Evolutionary conservation across 2,797 vertebrate species (phyloP).

Genomic region (Saxicola maurus): DNA sequence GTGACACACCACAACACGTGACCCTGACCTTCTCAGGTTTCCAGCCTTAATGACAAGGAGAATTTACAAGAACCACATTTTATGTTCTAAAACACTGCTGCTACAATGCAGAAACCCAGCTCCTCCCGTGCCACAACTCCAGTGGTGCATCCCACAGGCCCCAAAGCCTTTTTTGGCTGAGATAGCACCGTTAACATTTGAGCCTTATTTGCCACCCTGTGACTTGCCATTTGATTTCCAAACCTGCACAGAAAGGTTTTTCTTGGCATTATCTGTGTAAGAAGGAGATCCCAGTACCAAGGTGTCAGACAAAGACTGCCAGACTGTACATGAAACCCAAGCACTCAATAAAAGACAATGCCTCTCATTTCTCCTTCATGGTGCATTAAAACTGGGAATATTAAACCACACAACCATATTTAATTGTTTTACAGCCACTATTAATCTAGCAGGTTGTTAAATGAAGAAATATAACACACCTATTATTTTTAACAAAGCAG

Average conservation of each 20-base stretch:
- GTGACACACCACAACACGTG: rapidly evolving
- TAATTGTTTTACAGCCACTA: constrained; percentile 38
- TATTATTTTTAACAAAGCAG: constrained; percentile 20
- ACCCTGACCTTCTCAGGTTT: neutral
- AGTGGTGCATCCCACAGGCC: rapidly evolving
- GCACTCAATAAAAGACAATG: neutral
- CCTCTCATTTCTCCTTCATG: neutral
- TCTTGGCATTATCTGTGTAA: neutral
- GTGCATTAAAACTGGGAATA: neutral
- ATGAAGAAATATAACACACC: neutral
- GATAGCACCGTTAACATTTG: rapidly evolving
- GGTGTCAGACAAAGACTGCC: neutral
- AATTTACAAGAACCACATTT: neutral
- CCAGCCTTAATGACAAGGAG: neutral
- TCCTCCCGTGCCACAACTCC: rapidly evolving
- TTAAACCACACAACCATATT: neutral
- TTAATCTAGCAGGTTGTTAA: neutral
- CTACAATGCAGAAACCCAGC: neutral
- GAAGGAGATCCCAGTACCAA: neutral
- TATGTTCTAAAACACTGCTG: rapidly evolving
- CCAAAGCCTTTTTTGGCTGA: neutral
- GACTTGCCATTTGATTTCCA: neutral
- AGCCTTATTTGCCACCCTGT: neutral
- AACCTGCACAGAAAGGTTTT: neutral
- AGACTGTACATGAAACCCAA: neutral